phyloP scores from a whole-genome alignment of 1,140 invertebrate genomes.

The Cardiocondyla obscurior region DNA sequence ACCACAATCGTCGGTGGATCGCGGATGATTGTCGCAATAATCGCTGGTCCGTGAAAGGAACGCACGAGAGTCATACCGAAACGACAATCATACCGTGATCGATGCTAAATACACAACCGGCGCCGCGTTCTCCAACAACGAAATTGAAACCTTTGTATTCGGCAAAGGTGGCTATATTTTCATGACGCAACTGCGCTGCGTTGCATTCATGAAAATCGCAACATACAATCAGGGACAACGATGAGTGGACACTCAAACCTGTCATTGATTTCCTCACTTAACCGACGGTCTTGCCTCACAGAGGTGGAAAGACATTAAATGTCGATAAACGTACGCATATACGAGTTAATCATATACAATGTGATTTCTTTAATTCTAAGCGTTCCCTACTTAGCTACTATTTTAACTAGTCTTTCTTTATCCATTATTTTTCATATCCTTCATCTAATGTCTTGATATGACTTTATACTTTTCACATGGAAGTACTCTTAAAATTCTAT shows the following conservation, averaged over 20 bases:
- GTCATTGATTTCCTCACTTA: neutral
- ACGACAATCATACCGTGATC: slow-evolving; percentile 43
- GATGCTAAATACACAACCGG: neutral
- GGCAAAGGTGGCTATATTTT: slow-evolving; percentile 1
- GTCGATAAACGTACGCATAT: neutral
- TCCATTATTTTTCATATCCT: neutral
- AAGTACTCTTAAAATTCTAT: slow-evolving; percentile 19
- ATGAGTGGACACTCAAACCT: slow-evolving; percentile 4
- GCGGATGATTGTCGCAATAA: slow-evolving; percentile 45
- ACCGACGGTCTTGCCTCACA: neutral
- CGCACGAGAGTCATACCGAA: slow-evolving; percentile 8
- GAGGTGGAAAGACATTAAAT: neutral
- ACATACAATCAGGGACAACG: slow-evolving; percentile 50
- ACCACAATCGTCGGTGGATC: slow-evolving; percentile 1
- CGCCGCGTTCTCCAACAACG: neutral
- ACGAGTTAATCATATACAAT: neutral
- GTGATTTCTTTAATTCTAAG: neutral
- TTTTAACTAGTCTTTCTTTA: slow-evolving; percentile 3
- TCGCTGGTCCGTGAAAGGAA: neutral
- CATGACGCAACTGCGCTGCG: neutral
- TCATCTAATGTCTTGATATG: slow-evolving; percentile 16
- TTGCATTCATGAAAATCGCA: neutral
- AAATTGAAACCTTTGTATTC: neutral
- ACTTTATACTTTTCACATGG: slow-evolving; percentile 15
- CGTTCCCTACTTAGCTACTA: neutral